Evolutionary conservation across 2,113 vertebrate genomes (phyloP).

Genomic region (Girardinichthys multiradiatus): DNA sequence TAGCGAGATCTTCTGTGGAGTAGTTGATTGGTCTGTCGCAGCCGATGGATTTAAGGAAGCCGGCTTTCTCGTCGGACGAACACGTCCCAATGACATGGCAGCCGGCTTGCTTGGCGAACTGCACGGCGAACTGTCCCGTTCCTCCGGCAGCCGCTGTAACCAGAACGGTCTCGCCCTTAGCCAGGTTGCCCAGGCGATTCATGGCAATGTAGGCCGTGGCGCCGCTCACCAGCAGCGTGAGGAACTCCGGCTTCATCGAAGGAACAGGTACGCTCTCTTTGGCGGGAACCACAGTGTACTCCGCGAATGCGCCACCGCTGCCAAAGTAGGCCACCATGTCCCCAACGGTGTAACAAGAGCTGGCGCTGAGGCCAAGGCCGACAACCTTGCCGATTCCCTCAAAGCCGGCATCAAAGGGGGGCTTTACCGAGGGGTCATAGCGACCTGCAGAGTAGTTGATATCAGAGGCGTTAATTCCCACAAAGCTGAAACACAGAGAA

Average conservation of each 20-base stretch:
- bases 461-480: conserved; percentile 93
- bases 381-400: conserved; percentile 93
- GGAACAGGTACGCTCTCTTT: conserved; percentile 81
- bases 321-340: conserved; percentile 87
- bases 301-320: conserved; percentile 87
- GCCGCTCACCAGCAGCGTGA: conserved; percentile 87
- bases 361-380: conserved; percentile 89
- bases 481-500: conserved; percentile 82
- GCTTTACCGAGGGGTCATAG: conserved; percentile 84
- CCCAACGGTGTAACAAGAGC: conserved; percentile 83
- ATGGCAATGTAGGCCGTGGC: conserved; percentile 90
- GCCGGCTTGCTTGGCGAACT: conserved; percentile 88
- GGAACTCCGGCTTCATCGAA: conserved; percentile 83
- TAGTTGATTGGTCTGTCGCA: conserved; percentile 91
- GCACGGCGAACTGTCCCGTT: conserved; percentile 92
- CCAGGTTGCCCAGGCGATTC: conserved; percentile 85
- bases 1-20: conserved; percentile 80
- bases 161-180: conserved; percentile 86
- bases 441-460: conserved; percentile 92
- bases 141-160: conserved; percentile 92
- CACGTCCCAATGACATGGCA: conserved; percentile 94
- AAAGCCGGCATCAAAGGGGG: conserved; percentile 89
- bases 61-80: conserved; percentile 87
- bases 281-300: conserved; percentile 87
- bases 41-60: conserved; percentile 89